These are phyloP conservation scores for Nestor notabilis DNA, from an alignment of 2,113 vertebrate genomes.

Conservation along the genomic window DNA sequence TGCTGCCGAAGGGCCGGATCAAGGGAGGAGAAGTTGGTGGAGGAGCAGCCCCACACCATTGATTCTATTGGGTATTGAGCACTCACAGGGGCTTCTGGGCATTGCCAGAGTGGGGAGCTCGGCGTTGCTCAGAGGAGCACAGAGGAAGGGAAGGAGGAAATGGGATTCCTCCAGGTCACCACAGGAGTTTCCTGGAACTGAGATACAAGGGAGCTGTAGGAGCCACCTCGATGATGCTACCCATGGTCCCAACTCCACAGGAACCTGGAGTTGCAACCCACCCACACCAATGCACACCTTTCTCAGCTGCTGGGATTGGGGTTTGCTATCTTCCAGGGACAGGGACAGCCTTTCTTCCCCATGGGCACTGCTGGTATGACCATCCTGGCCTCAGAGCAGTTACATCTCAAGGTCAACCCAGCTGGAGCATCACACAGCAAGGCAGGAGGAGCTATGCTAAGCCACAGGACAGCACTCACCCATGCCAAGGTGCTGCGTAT, in stretches of 20 bases:
- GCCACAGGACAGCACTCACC: background rate
- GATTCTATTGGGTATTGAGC: fast-evolving
- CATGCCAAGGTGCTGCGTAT: fast-evolving
- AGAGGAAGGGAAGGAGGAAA: background rate
- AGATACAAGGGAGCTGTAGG: background rate
- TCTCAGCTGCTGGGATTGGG: background rate
- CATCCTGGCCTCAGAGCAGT: background rate
- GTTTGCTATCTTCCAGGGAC: background rate
- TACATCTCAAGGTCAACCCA: background rate
- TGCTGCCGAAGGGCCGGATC: background rate
- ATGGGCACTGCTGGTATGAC: background rate
- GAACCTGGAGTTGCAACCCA: background rate
- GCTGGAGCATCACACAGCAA: fast-evolving
- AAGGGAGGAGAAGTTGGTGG: background rate
- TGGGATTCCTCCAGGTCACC: background rate
- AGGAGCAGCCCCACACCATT: fast-evolving
- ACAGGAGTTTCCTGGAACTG: background rate
- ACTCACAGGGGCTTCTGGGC: fast-evolving
- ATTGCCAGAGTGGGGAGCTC: fast-evolving
- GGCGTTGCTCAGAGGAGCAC: fast-evolving
- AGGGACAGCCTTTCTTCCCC: background rate
- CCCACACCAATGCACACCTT: background rate
- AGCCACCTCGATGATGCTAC: background rate
- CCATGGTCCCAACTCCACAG: fast-evolving
- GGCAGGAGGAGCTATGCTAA: background rate